Base-by-base conservation (phyloP, 2,113 vertebrate genomes). In the Nothobranchius kuhntae region DNA sequence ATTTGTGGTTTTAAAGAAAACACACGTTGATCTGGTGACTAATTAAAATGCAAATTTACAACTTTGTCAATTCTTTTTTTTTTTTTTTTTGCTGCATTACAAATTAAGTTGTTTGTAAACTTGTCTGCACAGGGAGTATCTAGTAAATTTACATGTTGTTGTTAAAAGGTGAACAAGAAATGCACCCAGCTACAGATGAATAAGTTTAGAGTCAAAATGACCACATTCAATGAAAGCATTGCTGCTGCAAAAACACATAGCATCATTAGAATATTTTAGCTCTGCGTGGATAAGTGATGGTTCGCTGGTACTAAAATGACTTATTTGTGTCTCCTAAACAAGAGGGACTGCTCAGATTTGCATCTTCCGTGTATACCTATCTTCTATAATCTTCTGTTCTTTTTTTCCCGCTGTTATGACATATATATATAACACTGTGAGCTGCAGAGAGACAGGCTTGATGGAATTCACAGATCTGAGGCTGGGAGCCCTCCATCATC, bases 391-490 rank as follows among this genome's bases (percentile, higher is more conserved):
- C 76, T 78, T 74, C 72, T 65, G 58, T 68, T 67, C 17, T 50
- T 75, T 59, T 82, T 45, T 76, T 69, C 70, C 53, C 44, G 17
- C 75, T 75, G 84, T 82, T 79, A 58, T 89, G 88, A 83, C 85
- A 77, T 66, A 64, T 73, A 64, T 73, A 21, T 21, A 56, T 67
- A 81, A 73, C 55, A 85, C 81, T 73, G 79, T 80, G 74, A 75
- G 77, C 69, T 3, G 64, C 61, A 30, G 13, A 44, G 67, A 66
- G 75, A 47, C 68, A 59, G 59, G 45, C 55, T 58, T 83, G 78
- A 84, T 86, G 84, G 73, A 84, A 77, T 59, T 81, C 78, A 66
- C 82, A 80, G 79, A 89, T 87, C 68, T 67, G 77, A 65, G 77
- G 65, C 73, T 63, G 35, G 77, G 73, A 84, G 80, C 60, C 72